A percentile compares a stretch with the other conserved stretches of the same genome.
Conservation (phyloP, 2,797 vertebrate genomes). For the Anas bahamensis region DNA sequence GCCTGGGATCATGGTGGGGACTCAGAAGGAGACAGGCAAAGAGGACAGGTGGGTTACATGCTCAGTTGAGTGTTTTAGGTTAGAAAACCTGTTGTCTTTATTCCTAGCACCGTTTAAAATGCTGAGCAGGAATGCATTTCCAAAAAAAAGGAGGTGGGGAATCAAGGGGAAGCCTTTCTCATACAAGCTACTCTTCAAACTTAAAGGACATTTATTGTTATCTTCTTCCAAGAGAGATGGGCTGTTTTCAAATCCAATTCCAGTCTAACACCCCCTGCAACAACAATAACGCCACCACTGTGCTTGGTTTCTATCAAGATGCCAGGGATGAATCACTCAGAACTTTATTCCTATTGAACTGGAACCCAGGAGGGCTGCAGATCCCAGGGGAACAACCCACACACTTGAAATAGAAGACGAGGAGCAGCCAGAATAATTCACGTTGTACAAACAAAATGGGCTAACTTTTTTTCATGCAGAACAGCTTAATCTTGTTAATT, state of each 20-base stretch:
- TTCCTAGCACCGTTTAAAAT: not conserved
- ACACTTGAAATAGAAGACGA: not conserved
- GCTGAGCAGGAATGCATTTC: not conserved
- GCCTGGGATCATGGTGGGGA: not conserved
- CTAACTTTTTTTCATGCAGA: too few species aligned
- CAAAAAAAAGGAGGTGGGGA: not conserved
- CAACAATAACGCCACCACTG: not conserved
- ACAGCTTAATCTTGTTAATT: too few species aligned
- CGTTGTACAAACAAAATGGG: not conserved
- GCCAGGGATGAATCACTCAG: not conserved
- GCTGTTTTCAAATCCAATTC: not conserved
- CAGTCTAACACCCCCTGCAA: not conserved
- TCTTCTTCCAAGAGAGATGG: not conserved
- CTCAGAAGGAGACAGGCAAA: not conserved
- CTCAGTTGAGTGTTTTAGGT: not conserved
- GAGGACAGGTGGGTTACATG: not conserved
- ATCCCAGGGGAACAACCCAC: not conserved
- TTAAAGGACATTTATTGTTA: not conserved
- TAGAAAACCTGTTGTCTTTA: not conserved
- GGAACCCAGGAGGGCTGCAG: not conserved
- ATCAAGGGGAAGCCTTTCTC: not conserved
- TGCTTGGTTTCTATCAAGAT: not conserved
- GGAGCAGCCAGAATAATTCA: not conserved
- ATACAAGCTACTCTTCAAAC: not conserved
- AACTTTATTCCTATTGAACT: not conserved